phyloP scores from a whole-genome alignment of 2,888 invertebrate species.

The Melangyna quadrimaculata region DNA sequence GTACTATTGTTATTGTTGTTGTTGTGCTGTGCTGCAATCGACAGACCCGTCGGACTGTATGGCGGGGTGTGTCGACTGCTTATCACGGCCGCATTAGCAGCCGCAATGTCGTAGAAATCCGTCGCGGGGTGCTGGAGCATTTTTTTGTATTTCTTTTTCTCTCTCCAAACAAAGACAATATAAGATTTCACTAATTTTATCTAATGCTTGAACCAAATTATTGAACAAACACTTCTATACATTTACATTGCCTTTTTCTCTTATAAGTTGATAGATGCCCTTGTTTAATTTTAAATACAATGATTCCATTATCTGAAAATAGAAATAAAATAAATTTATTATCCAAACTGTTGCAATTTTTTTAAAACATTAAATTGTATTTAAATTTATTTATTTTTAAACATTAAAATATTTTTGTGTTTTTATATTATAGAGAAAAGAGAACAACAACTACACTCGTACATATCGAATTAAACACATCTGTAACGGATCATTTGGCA shows the following conservation, averaged over 20 bases:
- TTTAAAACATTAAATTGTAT: constrained; percentile 11
- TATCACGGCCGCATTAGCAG: constrained; percentile 80
- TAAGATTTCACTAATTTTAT: neutral
- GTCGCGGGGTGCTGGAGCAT: constrained; percentile 81
- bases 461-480: constrained; percentile 45
- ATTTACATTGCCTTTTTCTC: constrained; percentile 3
- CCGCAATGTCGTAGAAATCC: constrained; percentile 81
- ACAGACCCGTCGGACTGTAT: constrained; percentile 80
- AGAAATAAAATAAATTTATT: constrained; percentile 43
- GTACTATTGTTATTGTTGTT: constrained; percentile 72
- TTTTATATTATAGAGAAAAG: neutral
- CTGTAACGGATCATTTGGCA: constrained; percentile 49
- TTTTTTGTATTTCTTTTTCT: constrained; percentile 54
- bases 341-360: constrained; percentile 3
- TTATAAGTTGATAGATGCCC: neutral
- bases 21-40: constrained; percentile 74
- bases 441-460: no score
- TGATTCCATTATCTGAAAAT: constrained; percentile 72
- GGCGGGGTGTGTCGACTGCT: constrained; percentile 81
- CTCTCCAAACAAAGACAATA: constrained; percentile 12
- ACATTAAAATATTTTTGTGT: constrained; percentile 3
- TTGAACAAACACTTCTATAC: neutral
- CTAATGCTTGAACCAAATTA: neutral
- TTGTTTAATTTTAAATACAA: constrained; percentile 28
- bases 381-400: constrained; percentile 20